Conservation (phyloP, 2,888 invertebrate species). For the Cerceris rybyensis region DNA sequence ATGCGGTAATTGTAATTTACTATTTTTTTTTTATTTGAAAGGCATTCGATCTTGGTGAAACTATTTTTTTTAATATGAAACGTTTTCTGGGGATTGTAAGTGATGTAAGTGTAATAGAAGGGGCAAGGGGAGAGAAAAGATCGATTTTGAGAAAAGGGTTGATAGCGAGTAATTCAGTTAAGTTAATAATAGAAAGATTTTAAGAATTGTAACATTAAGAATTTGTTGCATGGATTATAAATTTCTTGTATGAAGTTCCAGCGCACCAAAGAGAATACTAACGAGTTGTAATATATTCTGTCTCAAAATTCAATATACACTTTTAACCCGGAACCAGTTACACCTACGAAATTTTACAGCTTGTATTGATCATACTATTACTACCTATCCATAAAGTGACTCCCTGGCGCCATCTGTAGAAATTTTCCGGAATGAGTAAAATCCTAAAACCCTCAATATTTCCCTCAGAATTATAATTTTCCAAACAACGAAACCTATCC, state of each 20-base stretch:
- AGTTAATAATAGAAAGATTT: neutral
- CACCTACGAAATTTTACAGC: constrained; percentile 29
- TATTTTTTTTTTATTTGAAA: no score
- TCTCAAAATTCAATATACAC: neutral
- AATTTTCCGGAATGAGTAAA: constrained; percentile 36
- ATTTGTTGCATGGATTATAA: neutral
- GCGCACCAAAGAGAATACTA: no score
- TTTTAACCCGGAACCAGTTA: neutral
- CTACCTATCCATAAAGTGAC: constrained; percentile 38
- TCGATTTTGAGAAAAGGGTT: neutral
- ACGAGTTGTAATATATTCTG: no score
- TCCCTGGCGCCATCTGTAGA: constrained; percentile 59
- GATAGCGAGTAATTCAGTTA: neutral
- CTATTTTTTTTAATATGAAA: no score
- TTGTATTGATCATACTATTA: constrained; percentile 57
- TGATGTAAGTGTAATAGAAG: no score
- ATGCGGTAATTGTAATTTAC: no score
- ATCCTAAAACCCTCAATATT: constrained; percentile 31
- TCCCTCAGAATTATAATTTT: neutral
- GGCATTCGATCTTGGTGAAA: no score
- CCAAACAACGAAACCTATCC: neutral
- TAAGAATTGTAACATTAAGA: neutral
- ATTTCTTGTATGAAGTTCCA: neutral
- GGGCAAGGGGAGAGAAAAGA: no score
- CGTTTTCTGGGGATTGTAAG: no score